These are phyloP conservation scores for Porites lutea DNA, from an alignment of 64 coral and sea anemone species.

Conservation along the genomic window DNA sequence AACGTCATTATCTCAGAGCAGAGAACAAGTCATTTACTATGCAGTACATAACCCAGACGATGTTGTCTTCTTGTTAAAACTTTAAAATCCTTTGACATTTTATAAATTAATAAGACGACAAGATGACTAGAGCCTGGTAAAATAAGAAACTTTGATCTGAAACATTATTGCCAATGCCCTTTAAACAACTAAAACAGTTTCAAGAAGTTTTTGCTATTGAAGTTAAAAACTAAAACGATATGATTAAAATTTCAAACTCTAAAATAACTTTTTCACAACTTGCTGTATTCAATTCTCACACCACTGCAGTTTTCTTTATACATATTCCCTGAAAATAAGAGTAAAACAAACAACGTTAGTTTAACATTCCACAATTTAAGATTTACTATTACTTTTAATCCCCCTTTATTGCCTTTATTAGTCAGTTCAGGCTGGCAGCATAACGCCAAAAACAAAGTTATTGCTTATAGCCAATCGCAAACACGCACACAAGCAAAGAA, in stretches of 20 bases:
- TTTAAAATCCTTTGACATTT: too few species aligned
- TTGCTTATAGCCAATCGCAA: too few species aligned
- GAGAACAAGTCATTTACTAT: too few species aligned
- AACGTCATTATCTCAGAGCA: too few species aligned
- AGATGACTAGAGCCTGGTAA: background rate
- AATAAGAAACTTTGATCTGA: background rate
- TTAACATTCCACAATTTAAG: background rate
- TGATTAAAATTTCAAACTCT: background rate
- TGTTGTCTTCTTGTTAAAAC: too few species aligned
- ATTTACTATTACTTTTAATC: background rate
- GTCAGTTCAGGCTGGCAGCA: too few species aligned
- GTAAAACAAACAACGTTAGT: background rate
- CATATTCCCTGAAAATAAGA: constrained; percentile 40
- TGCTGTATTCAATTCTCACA: background rate
- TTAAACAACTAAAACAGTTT: background rate
- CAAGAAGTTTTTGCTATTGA: background rate
- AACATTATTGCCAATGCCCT: background rate
- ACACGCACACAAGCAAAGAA: too few species aligned
- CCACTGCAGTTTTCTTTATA: background rate
- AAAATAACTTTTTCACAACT: background rate
- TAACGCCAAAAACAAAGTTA: too few species aligned
- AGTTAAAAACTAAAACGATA: background rate
- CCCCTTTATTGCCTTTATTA: too few species aligned
- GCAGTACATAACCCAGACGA: too few species aligned
- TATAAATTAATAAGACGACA: too few species aligned